Evolutionary conservation across 2,888 invertebrate genomes (phyloP).

Genomic region (Spodoptera littoralis): DNA sequence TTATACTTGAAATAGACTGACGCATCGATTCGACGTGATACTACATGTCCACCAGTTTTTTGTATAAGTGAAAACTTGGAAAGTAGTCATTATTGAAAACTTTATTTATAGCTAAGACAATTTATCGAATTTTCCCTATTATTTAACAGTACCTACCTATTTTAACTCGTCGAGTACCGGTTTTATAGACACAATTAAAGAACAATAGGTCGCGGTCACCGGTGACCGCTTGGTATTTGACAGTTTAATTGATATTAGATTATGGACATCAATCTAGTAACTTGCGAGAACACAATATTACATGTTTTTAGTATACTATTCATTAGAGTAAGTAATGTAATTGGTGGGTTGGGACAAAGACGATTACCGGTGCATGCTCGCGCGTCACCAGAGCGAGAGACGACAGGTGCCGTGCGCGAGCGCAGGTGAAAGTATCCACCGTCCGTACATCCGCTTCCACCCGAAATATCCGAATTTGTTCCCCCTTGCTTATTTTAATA

Average conservation of each 20-base stretch:
- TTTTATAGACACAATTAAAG: no score
- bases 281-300: conserved; percentile 7
- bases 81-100: neutral
- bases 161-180: no score
- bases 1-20: conserved; percentile 27
- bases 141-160: neutral
- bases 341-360: conserved; percentile 59
- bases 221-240: no score
- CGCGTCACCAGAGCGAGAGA: conserved; percentile 65
- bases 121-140: neutral
- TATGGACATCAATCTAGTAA: neutral
- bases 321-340: conserved; percentile 50
- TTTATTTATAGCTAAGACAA: neutral
- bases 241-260: no score
- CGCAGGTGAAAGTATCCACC: conserved; percentile 80
- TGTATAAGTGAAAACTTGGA: neutral
- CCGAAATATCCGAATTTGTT: conserved; percentile 52
- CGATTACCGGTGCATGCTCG: conserved; percentile 53
- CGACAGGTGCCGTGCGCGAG: conserved; percentile 65
- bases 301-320: conserved; percentile 14
- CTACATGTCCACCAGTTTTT: neutral
- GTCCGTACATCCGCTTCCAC: conserved; percentile 78
- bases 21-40: conserved; percentile 14
- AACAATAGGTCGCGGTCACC: no score
- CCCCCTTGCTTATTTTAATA: conserved; percentile 20